Percentiles rank a stretch among this genome's conserved stretches.
phyloP scores from a whole-genome alignment of 1,140 invertebrate species.

The Brachystomella parvula region DNA sequence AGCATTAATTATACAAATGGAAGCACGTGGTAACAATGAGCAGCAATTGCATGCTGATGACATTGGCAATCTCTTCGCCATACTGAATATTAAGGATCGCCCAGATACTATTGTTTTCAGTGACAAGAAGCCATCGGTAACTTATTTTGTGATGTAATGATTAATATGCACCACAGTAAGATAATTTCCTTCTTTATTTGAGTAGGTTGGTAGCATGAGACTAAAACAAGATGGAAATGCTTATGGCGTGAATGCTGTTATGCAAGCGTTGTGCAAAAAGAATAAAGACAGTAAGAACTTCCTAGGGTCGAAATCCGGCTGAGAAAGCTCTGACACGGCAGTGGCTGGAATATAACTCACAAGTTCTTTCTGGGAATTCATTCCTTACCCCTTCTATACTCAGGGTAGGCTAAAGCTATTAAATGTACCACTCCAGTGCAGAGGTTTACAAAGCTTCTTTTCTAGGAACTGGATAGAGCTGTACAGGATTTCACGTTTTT shows the following conservation, averaged over 20 bases:
- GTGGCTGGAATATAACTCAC: slow-evolving; percentile 20
- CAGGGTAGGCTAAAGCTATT: neutral
- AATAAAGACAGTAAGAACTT: neutral
- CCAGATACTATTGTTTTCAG: no score
- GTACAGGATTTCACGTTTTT: slow-evolving; percentile 15
- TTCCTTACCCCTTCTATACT: neutral
- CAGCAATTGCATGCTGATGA: no score
- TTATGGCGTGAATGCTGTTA: slow-evolving; percentile 17
- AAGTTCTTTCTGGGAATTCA: neutral
- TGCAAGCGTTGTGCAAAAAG: slow-evolving; percentile 2
- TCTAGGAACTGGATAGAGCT: neutral
- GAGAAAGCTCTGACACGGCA: slow-evolving; percentile 18
- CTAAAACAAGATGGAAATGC: slow-evolving; percentile 9
- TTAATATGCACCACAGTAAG: neutral
- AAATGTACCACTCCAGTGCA: no score
- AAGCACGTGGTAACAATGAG: no score
- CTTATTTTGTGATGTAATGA: no score
- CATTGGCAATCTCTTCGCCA: no score
- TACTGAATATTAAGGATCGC: no score
- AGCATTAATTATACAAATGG: neutral
- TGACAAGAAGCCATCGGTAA: no score
- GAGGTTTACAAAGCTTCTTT: neutral
- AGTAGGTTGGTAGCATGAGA: no score
- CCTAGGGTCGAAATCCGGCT: neutral
- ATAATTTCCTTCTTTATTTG: no score